Evolutionary conservation across 2,888 invertebrate genomes (phyloP).

Genomic region (Deladenus siricidicola): DNA sequence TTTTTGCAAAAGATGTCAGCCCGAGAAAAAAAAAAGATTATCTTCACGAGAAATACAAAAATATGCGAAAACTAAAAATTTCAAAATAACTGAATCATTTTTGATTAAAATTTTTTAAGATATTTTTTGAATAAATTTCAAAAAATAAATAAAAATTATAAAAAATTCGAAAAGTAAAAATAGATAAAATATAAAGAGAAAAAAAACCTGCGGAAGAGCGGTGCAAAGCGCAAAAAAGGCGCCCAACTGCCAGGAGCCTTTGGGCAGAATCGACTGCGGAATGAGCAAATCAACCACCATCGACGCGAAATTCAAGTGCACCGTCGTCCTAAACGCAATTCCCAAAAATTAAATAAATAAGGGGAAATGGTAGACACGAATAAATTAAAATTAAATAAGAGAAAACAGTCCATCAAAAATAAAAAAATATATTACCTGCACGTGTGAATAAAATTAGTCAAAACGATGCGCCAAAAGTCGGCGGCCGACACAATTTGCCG

Average conservation of each 20-base stretch:
- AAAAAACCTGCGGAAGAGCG: conserved; percentile 39
- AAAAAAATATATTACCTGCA: conserved; percentile 26
- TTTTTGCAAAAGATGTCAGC: no score
- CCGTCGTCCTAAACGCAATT: no score
- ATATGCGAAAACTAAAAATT: neutral
- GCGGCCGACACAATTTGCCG: conserved; percentile 35
- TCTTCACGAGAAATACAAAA: neutral
- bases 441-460: conserved; percentile 47
- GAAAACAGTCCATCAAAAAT: neutral
- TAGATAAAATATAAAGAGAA: no score
- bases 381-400: neutral
- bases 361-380: neutral
- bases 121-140: neutral
- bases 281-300: conserved; percentile 51
- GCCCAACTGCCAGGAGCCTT: conserved; percentile 42
- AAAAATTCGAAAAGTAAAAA: no score
- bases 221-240: conserved; percentile 48
- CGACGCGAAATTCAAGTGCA: conserved; percentile 52
- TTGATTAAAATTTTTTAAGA: no score
- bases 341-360: no score
- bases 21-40: no score
- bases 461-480: conserved; percentile 43
- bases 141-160: no score
- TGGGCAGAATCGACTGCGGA: conserved; percentile 40
- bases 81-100: no score